Evolutionary conservation across 2,797 vertebrate genomes (phyloP).

Genomic region (Amniataba percoides): DNA sequence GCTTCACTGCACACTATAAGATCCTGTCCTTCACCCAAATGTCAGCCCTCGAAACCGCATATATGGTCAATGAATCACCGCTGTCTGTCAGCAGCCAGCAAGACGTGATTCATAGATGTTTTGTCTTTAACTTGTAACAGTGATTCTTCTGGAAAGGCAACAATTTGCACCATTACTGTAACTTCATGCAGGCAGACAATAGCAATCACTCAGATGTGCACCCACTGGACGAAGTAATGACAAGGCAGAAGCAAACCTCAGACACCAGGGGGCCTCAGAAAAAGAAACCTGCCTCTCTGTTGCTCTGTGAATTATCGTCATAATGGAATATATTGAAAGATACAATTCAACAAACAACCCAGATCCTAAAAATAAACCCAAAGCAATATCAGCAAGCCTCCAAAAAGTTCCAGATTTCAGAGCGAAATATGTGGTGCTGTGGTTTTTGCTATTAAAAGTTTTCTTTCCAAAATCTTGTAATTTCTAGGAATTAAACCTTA

Average conservation of each 20-base stretch:
- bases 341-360: neutral
- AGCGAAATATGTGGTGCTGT: neutral
- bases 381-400: neutral
- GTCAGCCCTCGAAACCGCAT: slow-evolving; percentile 52
- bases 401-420: neutral
- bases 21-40: slow-evolving; percentile 66
- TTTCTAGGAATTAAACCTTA: neutral
- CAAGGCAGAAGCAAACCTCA: slow-evolving; percentile 20
- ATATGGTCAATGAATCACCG: slow-evolving; percentile 50
- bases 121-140: slow-evolving; percentile 6
- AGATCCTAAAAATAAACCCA: neutral
- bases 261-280: slow-evolving; percentile 55
- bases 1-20: slow-evolving; percentile 35
- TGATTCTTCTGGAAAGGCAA: slow-evolving; percentile 11
- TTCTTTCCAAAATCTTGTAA: neutral
- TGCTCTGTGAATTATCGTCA: slow-evolving; percentile 8
- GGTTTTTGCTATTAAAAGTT: neutral
- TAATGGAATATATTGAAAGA: slow-evolving; percentile 12
- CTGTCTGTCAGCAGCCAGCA: slow-evolving; percentile 17
- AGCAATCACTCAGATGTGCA: slow-evolving; percentile 2
- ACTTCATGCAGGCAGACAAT: slow-evolving; percentile 11
- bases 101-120: slow-evolving; percentile 41
- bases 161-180: slow-evolving; percentile 16
- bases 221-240: slow-evolving; percentile 19
- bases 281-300: slow-evolving; percentile 14